These are phyloP conservation scores for Aspiorhynchus laticeps DNA, from an alignment of 2,113 vertebrate genomes.

Conservation along the genomic window DNA sequence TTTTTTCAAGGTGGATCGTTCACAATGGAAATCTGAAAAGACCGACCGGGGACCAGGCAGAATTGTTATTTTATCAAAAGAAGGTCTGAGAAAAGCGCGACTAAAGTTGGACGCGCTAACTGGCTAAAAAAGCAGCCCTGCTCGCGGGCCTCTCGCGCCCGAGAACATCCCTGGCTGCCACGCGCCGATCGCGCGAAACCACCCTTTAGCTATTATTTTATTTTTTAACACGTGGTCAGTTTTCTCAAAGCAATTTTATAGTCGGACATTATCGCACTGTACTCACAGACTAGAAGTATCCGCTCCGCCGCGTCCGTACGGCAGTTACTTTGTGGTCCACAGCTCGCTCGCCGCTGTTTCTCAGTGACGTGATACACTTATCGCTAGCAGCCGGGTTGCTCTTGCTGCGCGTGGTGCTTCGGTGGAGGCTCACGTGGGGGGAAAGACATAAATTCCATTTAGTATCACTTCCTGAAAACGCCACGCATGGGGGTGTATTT, in stretches of 20 bases:
- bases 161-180: neutral
- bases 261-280: neutral
- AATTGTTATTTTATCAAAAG: neutral
- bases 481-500: neutral
- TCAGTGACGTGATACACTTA: slow-evolving; percentile 43
- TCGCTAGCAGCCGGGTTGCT: slow-evolving; percentile 52
- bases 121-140: neutral
- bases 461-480: slow-evolving; percentile 57
- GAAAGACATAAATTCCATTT: slow-evolving; percentile 28
- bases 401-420: slow-evolving; percentile 58
- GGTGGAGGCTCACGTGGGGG: slow-evolving; percentile 54
- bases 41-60: neutral
- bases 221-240: neutral
- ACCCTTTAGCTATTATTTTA: neutral
- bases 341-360: slow-evolving; percentile 24
- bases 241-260: too few relatives aligned
- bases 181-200: slow-evolving; percentile 5
- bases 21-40: neutral
- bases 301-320: slow-evolving; percentile 40
- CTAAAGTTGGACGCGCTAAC: slow-evolving; percentile 25
- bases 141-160: slow-evolving; percentile 16
- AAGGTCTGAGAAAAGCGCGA: neutral
- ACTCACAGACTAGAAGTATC: slow-evolving; percentile 3
- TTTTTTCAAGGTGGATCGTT: too few relatives aligned
- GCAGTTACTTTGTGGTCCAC: slow-evolving; percentile 37